These are phyloP conservation scores for Phenganax marumi DNA, from an alignment of 92 coral and sea anemone genomes.

Conservation along the genomic window DNA sequence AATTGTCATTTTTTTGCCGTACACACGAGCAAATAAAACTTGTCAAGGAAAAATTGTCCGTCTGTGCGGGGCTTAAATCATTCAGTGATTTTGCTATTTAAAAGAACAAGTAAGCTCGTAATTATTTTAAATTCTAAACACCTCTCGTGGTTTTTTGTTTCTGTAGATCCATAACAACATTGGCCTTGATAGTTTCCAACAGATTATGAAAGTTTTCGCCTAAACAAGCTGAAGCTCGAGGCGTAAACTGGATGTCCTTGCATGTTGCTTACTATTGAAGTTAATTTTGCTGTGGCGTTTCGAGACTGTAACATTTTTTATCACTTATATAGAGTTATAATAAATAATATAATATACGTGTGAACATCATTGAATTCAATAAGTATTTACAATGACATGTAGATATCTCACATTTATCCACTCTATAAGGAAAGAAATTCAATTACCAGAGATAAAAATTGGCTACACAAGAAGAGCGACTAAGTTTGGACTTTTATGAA, in stretches of 20 bases:
- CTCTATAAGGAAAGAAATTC: too few relatives aligned
- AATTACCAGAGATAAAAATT: too few relatives aligned
- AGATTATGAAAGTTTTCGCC: constrained; percentile 35
- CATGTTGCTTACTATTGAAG: neutral
- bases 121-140: too few relatives aligned
- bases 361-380: neutral
- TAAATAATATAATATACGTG: neutral
- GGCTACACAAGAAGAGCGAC: too few relatives aligned
- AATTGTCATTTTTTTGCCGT: too few relatives aligned
- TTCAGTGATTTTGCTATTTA: too few relatives aligned
- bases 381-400: neutral
- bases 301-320: neutral
- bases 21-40: too few relatives aligned
- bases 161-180: neutral
- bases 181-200: constrained; percentile 23
- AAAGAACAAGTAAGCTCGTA: too few relatives aligned
- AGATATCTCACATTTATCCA: neutral
- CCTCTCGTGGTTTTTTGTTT: neutral
- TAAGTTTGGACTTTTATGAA: too few relatives aligned
- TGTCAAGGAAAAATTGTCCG: too few relatives aligned
- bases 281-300: neutral
- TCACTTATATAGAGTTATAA: neutral
- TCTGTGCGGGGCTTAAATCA: too few relatives aligned
- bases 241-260: constrained; percentile 32
- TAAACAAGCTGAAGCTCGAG: constrained; percentile 39